Conservation (phyloP, 2,113 vertebrate species). For the Forbesichthys agassizii region DNA sequence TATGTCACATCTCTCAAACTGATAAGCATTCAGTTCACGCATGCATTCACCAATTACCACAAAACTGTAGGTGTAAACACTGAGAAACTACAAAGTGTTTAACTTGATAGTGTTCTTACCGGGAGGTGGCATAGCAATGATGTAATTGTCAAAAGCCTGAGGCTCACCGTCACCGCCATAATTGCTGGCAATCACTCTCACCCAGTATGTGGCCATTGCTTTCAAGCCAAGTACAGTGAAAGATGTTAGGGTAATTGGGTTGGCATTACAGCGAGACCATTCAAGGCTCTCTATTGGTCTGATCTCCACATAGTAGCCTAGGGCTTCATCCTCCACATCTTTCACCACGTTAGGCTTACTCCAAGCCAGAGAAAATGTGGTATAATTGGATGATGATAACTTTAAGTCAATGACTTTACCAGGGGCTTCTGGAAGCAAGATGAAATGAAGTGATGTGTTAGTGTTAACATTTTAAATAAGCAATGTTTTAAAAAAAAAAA, state of each 20-base stretch:
- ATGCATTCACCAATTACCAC: background rate
- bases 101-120: slow-evolving; percentile 64
- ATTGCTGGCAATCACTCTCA: slow-evolving; percentile 82
- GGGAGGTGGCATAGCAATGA: slow-evolving; percentile 68
- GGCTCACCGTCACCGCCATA: slow-evolving; percentile 80
- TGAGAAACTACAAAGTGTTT: background rate
- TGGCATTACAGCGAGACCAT: slow-evolving; percentile 82
- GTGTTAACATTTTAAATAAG: background rate
- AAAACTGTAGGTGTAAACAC: background rate
- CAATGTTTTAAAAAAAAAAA: background rate
- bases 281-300: slow-evolving; percentile 67
- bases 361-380: slow-evolving; percentile 84
- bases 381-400: slow-evolving; percentile 78
- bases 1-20: background rate
- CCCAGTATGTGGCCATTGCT: slow-evolving; percentile 75
- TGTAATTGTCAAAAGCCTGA: slow-evolving; percentile 68
- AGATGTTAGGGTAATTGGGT: slow-evolving; percentile 68
- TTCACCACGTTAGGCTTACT: slow-evolving; percentile 72
- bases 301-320: slow-evolving; percentile 86
- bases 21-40: background rate
- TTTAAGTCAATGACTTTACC: slow-evolving; percentile 83
- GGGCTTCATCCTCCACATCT: slow-evolving; percentile 70
- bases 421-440: slow-evolving; percentile 77
- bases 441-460: slow-evolving; percentile 7
- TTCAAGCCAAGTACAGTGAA: slow-evolving; percentile 82